phyloP scores from a whole-genome alignment of 2,797 vertebrate genomes.

The Schizopygopsis pylzovi region DNA sequence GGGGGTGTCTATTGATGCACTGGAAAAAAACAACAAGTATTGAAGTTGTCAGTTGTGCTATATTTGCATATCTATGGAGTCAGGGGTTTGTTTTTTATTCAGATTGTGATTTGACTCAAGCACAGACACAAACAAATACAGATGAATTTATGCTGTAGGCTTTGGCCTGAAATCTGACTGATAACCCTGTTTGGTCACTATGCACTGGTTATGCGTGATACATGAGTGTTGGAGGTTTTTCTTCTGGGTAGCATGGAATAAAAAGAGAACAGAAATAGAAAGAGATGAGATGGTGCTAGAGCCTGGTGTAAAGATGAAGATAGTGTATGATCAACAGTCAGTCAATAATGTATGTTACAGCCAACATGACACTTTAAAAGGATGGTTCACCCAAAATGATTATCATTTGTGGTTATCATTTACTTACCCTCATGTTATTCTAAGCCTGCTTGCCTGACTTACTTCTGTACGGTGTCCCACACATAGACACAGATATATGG shows the following conservation, averaged over 20 bases:
- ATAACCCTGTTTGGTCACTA: not conserved
- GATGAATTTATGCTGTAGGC: not conserved
- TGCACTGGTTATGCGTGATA: conserved; percentile 15
- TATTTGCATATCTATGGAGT: conserved; percentile 38
- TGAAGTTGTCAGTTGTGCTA: conserved; percentile 44
- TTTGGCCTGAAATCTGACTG: conserved; percentile 15
- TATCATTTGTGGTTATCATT: not conserved
- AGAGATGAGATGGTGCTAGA: not conserved
- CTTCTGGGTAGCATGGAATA: not conserved
- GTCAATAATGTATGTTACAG: not conserved
- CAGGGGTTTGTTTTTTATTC: conserved; percentile 31
- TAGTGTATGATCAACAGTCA: not conserved
- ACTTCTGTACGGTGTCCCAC: not conserved
- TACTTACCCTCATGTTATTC: not conserved
- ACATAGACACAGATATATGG: not conserved
- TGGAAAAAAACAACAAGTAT: conserved; percentile 63
- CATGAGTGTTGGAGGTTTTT: conserved; percentile 3
- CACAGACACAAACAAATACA: conserved; percentile 16
- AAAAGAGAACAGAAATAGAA: not conserved
- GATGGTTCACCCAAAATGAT: not conserved
- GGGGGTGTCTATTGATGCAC: conserved; percentile 64
- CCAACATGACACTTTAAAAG: not conserved
- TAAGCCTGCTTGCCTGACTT: not conserved
- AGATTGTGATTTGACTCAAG: conserved; percentile 27
- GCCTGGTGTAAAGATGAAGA: not conserved